These are phyloP conservation scores for Synanthedon andrenaeformis DNA, from an alignment of 2,888 invertebrate species.

Conservation along the genomic window DNA sequence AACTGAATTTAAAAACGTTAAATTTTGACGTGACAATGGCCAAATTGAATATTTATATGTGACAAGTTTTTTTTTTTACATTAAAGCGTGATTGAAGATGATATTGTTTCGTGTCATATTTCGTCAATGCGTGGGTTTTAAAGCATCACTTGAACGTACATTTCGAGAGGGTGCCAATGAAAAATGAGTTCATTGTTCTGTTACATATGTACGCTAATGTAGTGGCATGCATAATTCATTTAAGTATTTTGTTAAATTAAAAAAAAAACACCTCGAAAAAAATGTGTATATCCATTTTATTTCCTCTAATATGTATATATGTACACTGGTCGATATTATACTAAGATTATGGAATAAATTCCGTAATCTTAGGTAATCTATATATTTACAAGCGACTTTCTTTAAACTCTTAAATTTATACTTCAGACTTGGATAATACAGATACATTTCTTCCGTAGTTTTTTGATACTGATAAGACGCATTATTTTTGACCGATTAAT, in stretches of 20 bases:
- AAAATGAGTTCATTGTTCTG: constrained; percentile 30
- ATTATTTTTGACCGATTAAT: no score
- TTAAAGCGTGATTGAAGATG: constrained; percentile 15
- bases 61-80: constrained; percentile 12
- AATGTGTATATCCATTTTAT: neutral
- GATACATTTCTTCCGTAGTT: no score
- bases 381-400: no score
- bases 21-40: neutral
- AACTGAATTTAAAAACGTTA: no score
- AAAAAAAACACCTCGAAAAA: no score
- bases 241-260: neutral
- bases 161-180: constrained; percentile 14
- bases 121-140: constrained; percentile 4
- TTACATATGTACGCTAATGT: constrained; percentile 12
- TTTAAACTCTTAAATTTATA: no score
- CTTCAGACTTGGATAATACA: no score
- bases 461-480: no score
- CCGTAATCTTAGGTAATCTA: no score
- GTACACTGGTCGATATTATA: neutral
- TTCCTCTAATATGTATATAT: neutral
- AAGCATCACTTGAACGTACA: neutral
- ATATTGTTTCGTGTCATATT: constrained; percentile 11
- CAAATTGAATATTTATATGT: constrained; percentile 16
- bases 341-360: no score
- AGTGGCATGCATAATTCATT: neutral